Base-by-base conservation (phyloP, 2,888 invertebrate genomes). In the Hylaea fasciaria region DNA sequence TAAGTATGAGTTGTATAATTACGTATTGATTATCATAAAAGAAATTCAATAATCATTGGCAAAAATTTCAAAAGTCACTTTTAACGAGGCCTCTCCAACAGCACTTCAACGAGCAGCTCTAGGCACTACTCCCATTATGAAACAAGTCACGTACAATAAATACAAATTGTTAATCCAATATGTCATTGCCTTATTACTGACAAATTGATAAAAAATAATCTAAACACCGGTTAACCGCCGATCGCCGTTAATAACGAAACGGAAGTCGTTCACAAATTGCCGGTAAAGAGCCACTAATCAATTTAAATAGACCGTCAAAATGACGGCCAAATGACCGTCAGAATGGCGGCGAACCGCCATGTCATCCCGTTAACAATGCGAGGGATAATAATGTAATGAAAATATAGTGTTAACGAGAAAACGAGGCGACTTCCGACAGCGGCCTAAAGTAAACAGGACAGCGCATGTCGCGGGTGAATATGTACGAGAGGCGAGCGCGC, bases 341-440 rank as follows among this genome's bases (percentile, higher is more conserved):
- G 45, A 45, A 45, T 39, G 45, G 44, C 28, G 61, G 47, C 48
- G 49, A 70, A 69, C 57, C 58, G 64, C 78, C 82, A 75, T 85
- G 85, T 85, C 83, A 84, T 69, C 65, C 61, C 29, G 62, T 65
- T 70, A 70, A 78, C 82, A 79, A 81, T 77, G 76, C 61, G 56
- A 51, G 61, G 62, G 61, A 72, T 70, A 74, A 78, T 77, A 77
- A 77, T 76, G 61, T 56, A 74, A 83, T 78, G 83, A 82, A 83
- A 84, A 86, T 84, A 83, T 81, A 74, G 76, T 71, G 78, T 70
- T 82, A 81, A 81, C 79, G 80, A 83, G 82, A 80, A 77, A 72
- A 76, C 65, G 70, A 72, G 74, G 74, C 75, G 73, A 81, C 82
- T 83, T 86, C 85, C 84, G 84, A 80, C 84, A 79, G 71, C 75